A percentile compares a stretch with the other conserved stretches of the same genome.
Evolutionary conservation across 2,797 vertebrate species (phyloP).

Genomic region (Neomorphus geoffroyi): DNA sequence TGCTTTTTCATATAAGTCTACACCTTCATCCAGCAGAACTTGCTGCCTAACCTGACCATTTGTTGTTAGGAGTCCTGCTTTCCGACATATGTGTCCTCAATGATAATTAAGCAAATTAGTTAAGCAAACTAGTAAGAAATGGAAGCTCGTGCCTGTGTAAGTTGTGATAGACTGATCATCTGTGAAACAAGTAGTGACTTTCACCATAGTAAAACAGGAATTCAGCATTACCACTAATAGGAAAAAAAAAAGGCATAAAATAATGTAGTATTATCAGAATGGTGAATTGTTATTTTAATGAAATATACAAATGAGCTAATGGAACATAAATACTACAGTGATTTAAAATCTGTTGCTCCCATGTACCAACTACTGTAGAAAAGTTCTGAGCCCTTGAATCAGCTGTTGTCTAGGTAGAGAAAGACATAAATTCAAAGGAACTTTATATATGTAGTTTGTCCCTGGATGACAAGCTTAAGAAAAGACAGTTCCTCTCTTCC

Average conservation of each 20-base stretch:
- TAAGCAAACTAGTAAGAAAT: neutral
- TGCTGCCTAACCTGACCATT: neutral
- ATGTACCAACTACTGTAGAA: neutral
- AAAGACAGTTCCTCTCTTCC: neutral
- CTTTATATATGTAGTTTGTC: neutral
- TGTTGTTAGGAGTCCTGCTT: neutral
- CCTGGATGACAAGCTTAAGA: neutral
- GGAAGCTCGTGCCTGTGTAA: neutral
- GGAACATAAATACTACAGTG: neutral
- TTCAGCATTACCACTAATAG: neutral
- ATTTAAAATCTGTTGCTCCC: neutral
- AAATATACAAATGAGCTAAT: neutral
- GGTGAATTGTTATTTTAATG: neutral
- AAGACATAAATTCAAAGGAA: neutral
- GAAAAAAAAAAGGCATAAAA: neutral
- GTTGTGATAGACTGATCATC: neutral
- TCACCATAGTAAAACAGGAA: neutral
- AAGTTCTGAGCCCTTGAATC: neutral
- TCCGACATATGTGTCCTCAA: fast-evolving
- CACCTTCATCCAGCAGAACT: neutral
- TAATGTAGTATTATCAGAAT: neutral
- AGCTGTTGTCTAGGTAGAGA: neutral
- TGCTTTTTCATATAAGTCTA: neutral
- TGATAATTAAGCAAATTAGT: neutral
- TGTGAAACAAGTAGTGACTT: neutral